Evolutionary conservation across 2,113 vertebrate species (phyloP).

Genomic region (Hipposideros armiger): DNA sequence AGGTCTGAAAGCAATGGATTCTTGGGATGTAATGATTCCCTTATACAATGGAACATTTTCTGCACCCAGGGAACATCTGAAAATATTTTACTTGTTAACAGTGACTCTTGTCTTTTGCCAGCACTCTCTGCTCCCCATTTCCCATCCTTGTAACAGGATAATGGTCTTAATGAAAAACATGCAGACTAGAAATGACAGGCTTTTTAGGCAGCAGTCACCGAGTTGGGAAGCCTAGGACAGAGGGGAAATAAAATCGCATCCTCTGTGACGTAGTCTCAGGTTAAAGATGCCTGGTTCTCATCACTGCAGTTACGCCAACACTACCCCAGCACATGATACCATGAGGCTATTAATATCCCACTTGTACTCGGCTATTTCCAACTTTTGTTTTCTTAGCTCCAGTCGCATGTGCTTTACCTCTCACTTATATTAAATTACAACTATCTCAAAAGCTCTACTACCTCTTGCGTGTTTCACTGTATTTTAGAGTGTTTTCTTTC

Average conservation of each 20-base stretch:
- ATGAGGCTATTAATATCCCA: neutral
- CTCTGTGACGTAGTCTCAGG: neutral
- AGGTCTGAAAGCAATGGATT: slow-evolving; percentile 35
- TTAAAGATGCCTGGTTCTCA: neutral
- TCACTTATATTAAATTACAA: neutral
- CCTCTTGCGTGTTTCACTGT: neutral
- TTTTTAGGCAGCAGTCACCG: slow-evolving; percentile 10
- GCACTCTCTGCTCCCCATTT: neutral
- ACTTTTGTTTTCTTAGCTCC: neutral
- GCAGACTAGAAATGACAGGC: slow-evolving; percentile 38
- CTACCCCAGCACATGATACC: neutral
- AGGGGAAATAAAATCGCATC: neutral
- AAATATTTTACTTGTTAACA: slow-evolving; percentile 62
- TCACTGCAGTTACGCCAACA: neutral
- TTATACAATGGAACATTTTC: slow-evolving; percentile 54
- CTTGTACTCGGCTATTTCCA: neutral
- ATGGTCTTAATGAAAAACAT: slow-evolving; percentile 67
- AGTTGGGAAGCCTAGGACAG: neutral
- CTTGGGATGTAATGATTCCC: slow-evolving; percentile 12
- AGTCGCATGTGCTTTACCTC: neutral
- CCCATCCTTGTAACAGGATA: slow-evolving; percentile 33
- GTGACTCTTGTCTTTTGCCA: neutral
- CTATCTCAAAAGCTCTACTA: neutral
- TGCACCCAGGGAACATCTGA: slow-evolving; percentile 54
- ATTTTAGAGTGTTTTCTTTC: neutral